Conservation (phyloP, 2,113 vertebrate genomes). For the Trinectes maculatus region DNA sequence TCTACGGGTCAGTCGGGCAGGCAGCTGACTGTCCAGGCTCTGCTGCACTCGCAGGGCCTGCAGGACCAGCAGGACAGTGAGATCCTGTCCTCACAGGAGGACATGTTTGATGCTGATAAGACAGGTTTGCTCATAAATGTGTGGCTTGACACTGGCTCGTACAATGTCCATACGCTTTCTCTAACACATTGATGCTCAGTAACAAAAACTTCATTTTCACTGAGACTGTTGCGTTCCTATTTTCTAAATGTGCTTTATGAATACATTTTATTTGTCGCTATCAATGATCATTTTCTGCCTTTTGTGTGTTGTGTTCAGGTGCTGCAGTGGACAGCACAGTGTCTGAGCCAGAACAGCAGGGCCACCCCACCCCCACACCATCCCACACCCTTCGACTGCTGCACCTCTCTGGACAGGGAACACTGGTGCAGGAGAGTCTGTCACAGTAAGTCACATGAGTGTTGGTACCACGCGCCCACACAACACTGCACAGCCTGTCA, state of each 20-base stretch:
- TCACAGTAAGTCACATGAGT: conserved; percentile 82
- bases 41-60: conserved; percentile 69
- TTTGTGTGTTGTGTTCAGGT: conserved; percentile 39
- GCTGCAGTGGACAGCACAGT: conserved; percentile 78
- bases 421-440: conserved; percentile 83
- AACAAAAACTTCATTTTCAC: no score
- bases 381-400: conserved; percentile 85
- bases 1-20: conserved; percentile 57
- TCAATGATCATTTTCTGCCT: no score
- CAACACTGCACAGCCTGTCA: background rate
- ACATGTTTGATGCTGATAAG: conserved; percentile 85
- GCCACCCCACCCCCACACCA: conserved; percentile 79
- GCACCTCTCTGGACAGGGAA: conserved; percentile 90
- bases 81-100: conserved; percentile 89
- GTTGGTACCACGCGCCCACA: background rate
- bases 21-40: conserved; percentile 62
- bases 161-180: no score
- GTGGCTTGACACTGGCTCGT: background rate
- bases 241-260: no score
- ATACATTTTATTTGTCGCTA: background rate
- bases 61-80: conserved; percentile 74
- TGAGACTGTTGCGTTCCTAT: no score
- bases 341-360: conserved; percentile 76
- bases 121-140: conserved; percentile 36
- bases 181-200: no score